These are phyloP conservation scores for Porites divaricata DNA, from an alignment of 92 coral and sea anemone species.

Conservation along the genomic window DNA sequence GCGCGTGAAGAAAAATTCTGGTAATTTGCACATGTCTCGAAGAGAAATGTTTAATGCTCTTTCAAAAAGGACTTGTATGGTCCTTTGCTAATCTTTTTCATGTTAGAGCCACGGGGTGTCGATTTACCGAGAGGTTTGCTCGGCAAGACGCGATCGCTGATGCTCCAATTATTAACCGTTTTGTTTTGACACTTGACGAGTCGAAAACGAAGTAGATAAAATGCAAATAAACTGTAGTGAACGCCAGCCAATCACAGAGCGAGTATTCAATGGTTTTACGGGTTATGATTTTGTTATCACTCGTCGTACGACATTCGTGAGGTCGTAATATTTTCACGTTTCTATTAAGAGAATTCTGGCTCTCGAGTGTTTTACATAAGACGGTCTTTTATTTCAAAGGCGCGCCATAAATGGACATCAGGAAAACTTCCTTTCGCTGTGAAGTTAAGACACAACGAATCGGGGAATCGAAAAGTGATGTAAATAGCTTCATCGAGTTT, in stretches of 20 bases:
- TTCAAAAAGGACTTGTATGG: too few species aligned
- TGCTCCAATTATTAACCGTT: conserved; percentile 29
- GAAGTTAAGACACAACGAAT: background rate
- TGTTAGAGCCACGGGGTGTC: background rate
- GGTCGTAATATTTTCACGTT: conserved; percentile 55
- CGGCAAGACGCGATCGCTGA: conserved; percentile 7
- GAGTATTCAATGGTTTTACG: conserved; percentile 77
- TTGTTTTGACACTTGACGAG: conserved; percentile 50
- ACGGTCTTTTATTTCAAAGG: conserved; percentile 34
- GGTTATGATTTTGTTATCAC: conserved; percentile 79
- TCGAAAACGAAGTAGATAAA: conserved; percentile 35
- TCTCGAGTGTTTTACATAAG: conserved; percentile 71
- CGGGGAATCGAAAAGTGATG: background rate
- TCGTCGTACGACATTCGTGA: conserved; percentile 19
- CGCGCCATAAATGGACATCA: conserved; percentile 7
- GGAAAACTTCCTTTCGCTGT: background rate
- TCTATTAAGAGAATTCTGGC: conserved; percentile 51
- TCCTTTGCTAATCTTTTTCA: background rate
- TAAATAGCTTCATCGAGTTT: conserved; percentile 35
- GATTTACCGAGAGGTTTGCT: conserved; percentile 14
- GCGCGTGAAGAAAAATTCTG: too few species aligned
- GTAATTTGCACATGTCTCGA: too few species aligned
- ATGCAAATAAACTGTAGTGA: conserved; percentile 61
- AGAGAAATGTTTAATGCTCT: too few species aligned
- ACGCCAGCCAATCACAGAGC: conserved; percentile 74